Conservation (phyloP, 2,888 invertebrate genomes). For the Latrodectus elegans region DNA sequence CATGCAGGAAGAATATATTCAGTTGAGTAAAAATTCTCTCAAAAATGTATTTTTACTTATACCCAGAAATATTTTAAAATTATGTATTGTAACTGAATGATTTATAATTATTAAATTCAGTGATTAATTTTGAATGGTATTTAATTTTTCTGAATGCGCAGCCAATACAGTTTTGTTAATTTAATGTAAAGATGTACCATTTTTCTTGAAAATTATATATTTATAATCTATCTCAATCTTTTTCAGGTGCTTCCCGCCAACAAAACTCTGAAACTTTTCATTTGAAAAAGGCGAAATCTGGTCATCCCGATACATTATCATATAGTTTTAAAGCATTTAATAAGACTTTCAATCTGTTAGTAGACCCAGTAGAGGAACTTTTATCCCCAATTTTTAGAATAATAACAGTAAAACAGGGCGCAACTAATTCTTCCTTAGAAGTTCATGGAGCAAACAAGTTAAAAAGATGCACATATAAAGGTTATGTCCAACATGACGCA, state of each 20-base stretch:
- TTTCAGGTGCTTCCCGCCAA: constrained; percentile 39
- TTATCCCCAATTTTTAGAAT: constrained; percentile 43
- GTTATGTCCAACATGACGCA: constrained; percentile 29
- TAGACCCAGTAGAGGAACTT: constrained; percentile 20
- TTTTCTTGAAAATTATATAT: too few relatives aligned
- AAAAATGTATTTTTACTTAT: too few relatives aligned
- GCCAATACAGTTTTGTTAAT: too few relatives aligned
- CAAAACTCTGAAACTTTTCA: constrained; percentile 20
- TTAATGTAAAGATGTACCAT: too few relatives aligned
- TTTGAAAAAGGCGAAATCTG: background rate
- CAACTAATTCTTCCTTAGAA: constrained; percentile 37
- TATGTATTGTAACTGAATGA: too few relatives aligned
- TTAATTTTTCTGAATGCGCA: too few relatives aligned
- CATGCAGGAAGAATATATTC: too few relatives aligned
- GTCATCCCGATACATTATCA: background rate
- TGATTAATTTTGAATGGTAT: too few relatives aligned
- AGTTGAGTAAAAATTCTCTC: too few relatives aligned
- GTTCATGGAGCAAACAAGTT: constrained; percentile 12
- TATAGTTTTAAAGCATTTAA: constrained; percentile 44
- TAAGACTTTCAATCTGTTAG: constrained; percentile 28
- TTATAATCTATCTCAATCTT: too few relatives aligned
- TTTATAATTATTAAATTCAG: too few relatives aligned
- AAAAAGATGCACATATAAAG: constrained; percentile 40
- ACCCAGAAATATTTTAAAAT: too few relatives aligned
- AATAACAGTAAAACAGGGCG: constrained; percentile 13